These are phyloP conservation scores for Antedon bifida DNA, from an alignment of 35 echinoderm and acorn worm species.

Conservation along the genomic window DNA sequence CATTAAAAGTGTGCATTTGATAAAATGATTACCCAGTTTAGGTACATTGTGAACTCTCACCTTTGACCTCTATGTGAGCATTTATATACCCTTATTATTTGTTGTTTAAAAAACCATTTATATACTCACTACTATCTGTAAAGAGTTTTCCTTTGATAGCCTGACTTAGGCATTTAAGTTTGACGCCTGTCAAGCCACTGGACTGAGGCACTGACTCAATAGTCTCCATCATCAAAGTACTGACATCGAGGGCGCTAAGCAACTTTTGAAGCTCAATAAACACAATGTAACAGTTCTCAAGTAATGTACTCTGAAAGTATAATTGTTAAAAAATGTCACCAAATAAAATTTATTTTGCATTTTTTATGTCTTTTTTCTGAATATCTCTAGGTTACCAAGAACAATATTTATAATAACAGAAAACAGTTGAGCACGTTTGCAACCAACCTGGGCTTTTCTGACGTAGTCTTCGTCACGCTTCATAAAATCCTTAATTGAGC, in stretches of 20 bases:
- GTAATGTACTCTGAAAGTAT: neutral
- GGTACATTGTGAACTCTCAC: too few species aligned
- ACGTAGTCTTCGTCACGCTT: slow-evolving; percentile 18
- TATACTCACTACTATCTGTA: neutral
- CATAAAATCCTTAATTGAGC: slow-evolving; percentile 44
- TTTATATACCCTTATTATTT: too few species aligned
- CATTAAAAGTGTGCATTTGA: too few species aligned
- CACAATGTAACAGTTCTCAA: neutral
- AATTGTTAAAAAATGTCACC: neutral
- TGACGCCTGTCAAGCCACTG: neutral
- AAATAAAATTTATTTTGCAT: too few species aligned
- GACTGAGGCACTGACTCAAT: neutral
- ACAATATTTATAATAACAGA: too few species aligned
- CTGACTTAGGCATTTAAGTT: neutral
- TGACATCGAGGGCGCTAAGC: neutral
- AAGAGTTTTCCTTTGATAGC: neutral
- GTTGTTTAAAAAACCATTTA: neutral
- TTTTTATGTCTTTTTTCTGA: too few species aligned
- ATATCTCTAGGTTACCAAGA: too few species aligned
- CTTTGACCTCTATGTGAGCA: too few species aligned
- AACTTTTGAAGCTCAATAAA: neutral
- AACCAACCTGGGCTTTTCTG: slow-evolving; percentile 29
- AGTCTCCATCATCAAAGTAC: neutral
- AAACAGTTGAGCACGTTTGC: too few species aligned
- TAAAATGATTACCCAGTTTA: too few species aligned